phyloP scores from a whole-genome alignment of 2,113 vertebrate species.

The Lathamus discolor region DNA sequence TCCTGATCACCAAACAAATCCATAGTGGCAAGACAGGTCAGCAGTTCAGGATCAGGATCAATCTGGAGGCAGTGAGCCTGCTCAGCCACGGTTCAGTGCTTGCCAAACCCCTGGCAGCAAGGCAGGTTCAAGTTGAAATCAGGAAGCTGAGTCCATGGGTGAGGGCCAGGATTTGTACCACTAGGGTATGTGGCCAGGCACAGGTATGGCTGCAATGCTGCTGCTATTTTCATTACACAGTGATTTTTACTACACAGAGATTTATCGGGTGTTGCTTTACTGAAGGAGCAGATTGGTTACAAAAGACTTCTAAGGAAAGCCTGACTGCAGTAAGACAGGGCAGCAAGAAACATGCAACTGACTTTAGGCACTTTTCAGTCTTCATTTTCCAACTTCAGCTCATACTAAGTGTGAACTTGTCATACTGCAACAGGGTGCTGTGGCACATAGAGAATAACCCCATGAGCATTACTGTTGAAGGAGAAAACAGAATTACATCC shows the following conservation, averaged over 20 bases:
- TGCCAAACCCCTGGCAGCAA: neutral
- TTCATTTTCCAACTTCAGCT: neutral
- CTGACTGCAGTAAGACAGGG: neutral
- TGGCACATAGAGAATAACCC: neutral
- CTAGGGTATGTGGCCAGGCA: accelerated
- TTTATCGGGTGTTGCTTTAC: neutral
- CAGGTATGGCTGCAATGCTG: neutral
- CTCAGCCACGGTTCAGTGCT: neutral
- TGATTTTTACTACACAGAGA: neutral
- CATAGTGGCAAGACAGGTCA: neutral
- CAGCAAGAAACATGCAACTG: neutral
- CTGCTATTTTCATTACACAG: neutral
- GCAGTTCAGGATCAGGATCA: neutral
- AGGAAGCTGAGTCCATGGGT: neutral
- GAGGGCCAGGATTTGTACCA: neutral
- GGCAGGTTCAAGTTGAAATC: neutral
- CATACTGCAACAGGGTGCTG: neutral
- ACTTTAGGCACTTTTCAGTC: too few relatives aligned
- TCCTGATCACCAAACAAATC: neutral
- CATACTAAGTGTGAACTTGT: neutral
- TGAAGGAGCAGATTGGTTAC: neutral
- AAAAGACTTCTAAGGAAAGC: neutral
- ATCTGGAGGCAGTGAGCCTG: neutral
- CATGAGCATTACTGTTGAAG: neutral
- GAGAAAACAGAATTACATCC: neutral